Base-by-base conservation (phyloP, 2,888 invertebrate species). In the Eristalinus aeneus region DNA sequence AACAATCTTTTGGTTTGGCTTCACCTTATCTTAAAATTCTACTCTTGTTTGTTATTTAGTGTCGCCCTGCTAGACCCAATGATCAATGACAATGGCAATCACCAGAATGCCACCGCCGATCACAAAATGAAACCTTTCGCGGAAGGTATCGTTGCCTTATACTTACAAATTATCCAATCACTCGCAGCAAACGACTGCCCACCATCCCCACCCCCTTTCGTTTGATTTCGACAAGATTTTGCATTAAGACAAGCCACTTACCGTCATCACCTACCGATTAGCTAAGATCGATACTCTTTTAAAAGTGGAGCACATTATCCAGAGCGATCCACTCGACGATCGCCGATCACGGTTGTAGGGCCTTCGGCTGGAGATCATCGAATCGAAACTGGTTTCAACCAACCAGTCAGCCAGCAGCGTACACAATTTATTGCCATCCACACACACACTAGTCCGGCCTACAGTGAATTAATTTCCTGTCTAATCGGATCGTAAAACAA, bases 401-500 rank as follows among this genome's bases (percentile, higher is more conserved):
- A 27, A 27, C 46, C 4, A 16, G 12, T 9, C 20, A 20, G 10
- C 22, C 54, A 10, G 46, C 27, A 67, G 31, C 32, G 36, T 22
- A 34, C 32, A 54, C 53, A 12, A 54, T 68, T 68, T 54, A 54
- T 68, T 32, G 32, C 53, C 67, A 54, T n/a, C 53, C 54, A 54
- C 32, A 27, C 54, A 54, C 32, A 27, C 27, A 3, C 36, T 9
- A 31, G 67, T 20, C 46, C 53, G 16, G 68, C 68, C 68, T 56
- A 68, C 56, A 68, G 68, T 56, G 68, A 23, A 34, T 68, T 54
- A 56, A 68, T 68, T 68, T 68, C 68, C 68, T 68, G 54, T 31
- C 32, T 32, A 54, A 54, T 68, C 32, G 12, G 34, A 68, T 68
- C 54, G 34, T 56, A 34, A 68, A 39, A 27, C 27, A n/a, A 39